Percentiles rank a stretch among this genome's conserved stretches.
These are phyloP conservation scores for Anableps anableps DNA, from an alignment of 2,797 vertebrate species.

Conservation along the genomic window DNA sequence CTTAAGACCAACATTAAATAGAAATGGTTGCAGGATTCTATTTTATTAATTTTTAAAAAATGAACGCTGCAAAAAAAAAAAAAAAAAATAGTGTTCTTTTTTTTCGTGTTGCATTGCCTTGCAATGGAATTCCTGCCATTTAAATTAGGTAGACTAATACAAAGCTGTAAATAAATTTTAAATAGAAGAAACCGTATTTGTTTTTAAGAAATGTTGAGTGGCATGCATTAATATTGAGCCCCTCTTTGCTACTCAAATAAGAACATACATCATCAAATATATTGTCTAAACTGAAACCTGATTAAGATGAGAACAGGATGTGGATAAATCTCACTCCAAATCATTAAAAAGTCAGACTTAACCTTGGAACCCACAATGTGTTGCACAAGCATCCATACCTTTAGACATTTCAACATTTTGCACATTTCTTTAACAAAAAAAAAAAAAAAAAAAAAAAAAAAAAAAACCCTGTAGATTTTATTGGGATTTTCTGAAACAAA, in stretches of 20 bases:
- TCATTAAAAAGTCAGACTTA: background rate
- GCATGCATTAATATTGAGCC: background rate
- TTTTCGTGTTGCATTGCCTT: background rate
- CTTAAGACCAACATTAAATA: background rate
- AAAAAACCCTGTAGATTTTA: too few species aligned
- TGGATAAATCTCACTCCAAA: background rate
- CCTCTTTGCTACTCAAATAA: background rate
- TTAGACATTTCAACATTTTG: background rate
- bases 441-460: too few species aligned
- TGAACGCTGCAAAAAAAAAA: background rate
- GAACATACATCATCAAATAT: background rate
- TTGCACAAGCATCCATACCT: background rate
- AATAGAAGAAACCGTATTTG: background rate
- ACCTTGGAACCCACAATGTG: background rate
- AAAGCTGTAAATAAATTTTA: background rate
- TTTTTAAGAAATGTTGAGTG: background rate
- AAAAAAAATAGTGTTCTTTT: background rate
- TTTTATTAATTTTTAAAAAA: background rate
- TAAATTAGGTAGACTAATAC: background rate
- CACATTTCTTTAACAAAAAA: too few species aligned
- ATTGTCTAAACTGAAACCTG: background rate
- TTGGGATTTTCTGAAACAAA: background rate
- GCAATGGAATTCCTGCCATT: background rate
- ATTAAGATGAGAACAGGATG: background rate
- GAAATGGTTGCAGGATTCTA: background rate